These are phyloP conservation scores for Mastigias papua DNA, from an alignment of 30 jellyfish, hydroid and myxozoan species.

Conservation along the genomic window DNA sequence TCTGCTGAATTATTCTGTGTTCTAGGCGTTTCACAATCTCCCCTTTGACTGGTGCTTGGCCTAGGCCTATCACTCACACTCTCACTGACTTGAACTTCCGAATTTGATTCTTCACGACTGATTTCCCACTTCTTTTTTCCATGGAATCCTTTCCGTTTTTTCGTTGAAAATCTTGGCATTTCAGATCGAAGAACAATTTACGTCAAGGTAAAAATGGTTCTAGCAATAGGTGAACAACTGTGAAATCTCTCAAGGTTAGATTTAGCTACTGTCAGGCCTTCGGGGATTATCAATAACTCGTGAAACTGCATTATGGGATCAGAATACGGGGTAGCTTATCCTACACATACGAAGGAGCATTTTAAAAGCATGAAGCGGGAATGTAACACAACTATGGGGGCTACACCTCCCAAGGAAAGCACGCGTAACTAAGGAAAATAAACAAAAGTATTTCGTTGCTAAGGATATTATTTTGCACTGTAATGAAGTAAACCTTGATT, in stretches of 20 bases:
- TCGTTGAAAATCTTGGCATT: conserved; percentile 49
- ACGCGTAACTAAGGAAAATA: background rate
- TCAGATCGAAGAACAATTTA: background rate
- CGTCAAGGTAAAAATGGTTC: background rate
- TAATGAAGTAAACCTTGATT: background rate
- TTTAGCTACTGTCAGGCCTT: background rate
- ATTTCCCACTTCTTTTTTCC: conserved; percentile 49
- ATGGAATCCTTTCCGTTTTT: too few species aligned
- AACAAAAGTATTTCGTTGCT: background rate
- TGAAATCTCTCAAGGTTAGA: background rate
- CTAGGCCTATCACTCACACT: background rate
- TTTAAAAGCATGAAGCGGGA: background rate
- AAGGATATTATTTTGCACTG: background rate
- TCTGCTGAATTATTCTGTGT: background rate
- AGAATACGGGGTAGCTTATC: background rate
- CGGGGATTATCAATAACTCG: too few species aligned
- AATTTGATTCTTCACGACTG: background rate
- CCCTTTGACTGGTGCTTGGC: conserved; percentile 16
- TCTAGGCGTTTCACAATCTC: background rate
- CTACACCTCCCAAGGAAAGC: background rate
- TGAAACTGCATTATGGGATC: background rate
- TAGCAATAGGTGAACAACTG: too few species aligned
- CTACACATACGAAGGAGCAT: background rate
- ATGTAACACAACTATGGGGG: background rate
- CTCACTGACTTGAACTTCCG: background rate